These are phyloP conservation scores for Schmidtea mediterranea DNA, from an alignment of 1,140 invertebrate genomes.

Conservation along the genomic window DNA sequence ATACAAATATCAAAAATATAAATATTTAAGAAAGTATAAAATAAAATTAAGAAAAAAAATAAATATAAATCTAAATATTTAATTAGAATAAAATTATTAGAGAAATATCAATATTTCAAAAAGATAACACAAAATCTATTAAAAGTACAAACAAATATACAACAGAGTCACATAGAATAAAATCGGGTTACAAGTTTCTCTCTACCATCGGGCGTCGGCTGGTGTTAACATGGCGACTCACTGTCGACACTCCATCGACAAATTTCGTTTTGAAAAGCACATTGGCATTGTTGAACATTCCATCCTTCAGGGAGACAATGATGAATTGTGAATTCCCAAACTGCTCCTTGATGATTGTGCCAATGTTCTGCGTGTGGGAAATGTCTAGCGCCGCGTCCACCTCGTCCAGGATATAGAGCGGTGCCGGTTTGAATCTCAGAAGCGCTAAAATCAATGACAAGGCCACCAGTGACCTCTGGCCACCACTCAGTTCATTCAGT, in stretches of 20 bases:
- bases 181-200: too few relatives aligned
- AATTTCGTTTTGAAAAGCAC: conserved; percentile 81
- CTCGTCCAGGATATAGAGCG: conserved; percentile 91
- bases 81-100: too few relatives aligned
- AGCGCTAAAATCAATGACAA: conserved; percentile 80
- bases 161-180: too few relatives aligned
- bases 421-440: conserved; percentile 84
- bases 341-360: conserved; percentile 67
- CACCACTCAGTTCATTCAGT: conserved; percentile 72
- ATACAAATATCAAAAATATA: too few relatives aligned
- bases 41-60: too few relatives aligned
- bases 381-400: conserved; percentile 91
- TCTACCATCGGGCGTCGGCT: neutral
- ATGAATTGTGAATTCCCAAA: conserved; percentile 88
- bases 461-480: conserved; percentile 77
- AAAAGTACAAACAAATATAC: too few relatives aligned
- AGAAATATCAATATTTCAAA: too few relatives aligned
- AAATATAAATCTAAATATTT: too few relatives aligned
- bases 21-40: too few relatives aligned
- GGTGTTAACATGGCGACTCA: conserved; percentile 33
- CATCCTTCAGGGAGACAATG: conserved; percentile 90
- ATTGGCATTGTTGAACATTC: conserved; percentile 98
- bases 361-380: conserved; percentile 94
- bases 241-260: conserved; percentile 70
- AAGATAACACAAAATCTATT: too few relatives aligned